These are phyloP conservation scores for Falco columbarius DNA, from an alignment of 2,797 vertebrate genomes.

Conservation along the genomic window DNA sequence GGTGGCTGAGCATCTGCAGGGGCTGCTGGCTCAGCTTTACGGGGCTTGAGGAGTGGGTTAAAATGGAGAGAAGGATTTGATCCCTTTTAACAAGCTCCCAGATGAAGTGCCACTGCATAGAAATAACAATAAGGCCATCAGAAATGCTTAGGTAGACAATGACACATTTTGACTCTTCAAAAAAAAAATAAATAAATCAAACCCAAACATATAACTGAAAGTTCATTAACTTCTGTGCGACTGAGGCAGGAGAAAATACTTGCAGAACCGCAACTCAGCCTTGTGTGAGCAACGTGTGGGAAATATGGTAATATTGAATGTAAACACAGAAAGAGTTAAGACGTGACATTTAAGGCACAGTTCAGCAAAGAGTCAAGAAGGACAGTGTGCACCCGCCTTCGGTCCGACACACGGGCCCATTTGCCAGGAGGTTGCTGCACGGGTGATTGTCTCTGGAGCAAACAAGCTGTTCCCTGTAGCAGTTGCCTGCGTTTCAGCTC, in stretches of 20 bases:
- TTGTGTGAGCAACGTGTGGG: background rate
- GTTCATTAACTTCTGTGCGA: background rate
- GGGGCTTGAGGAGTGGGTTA: background rate
- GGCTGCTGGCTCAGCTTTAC: background rate
- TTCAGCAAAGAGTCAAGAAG: background rate
- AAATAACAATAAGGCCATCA: background rate
- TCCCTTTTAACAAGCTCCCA: background rate
- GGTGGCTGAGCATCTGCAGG: background rate
- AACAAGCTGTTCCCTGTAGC: background rate
- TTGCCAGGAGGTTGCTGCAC: background rate
- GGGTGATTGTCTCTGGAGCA: constrained; percentile 9
- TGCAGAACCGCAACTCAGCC: background rate
- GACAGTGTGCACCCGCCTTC: background rate
- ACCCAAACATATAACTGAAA: background rate
- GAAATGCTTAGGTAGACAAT: background rate
- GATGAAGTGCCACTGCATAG: background rate
- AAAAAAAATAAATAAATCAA: background rate
- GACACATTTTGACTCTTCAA: background rate
- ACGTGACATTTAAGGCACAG: constrained; percentile 13
- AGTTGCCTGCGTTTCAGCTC: background rate
- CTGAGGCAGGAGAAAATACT: background rate
- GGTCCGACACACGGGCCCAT: fast-evolving
- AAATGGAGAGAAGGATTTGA: background rate
- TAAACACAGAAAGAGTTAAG: constrained; percentile 31
- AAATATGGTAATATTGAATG: background rate